These are phyloP conservation scores for Stegodyphus dumicola DNA, from an alignment of 1,140 invertebrate species.

Conservation along the genomic window DNA sequence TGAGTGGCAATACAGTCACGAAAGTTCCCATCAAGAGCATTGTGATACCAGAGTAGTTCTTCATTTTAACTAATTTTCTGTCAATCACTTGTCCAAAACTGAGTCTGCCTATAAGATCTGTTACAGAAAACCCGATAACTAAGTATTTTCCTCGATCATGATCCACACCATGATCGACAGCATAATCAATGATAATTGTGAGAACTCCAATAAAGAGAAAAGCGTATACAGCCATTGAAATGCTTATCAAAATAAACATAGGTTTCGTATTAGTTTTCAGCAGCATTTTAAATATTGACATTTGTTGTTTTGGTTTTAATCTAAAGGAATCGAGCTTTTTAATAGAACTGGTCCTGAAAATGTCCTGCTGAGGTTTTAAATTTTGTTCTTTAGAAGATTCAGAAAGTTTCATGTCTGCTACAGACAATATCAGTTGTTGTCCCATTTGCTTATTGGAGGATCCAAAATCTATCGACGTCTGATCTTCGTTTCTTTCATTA, in stretches of 20 bases:
- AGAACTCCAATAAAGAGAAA: constrained; percentile 55
- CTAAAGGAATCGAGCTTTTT: not conserved
- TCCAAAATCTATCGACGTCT: not conserved
- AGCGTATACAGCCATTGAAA: constrained; percentile 44
- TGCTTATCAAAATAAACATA: constrained; percentile 41
- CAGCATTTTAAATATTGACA: not conserved
- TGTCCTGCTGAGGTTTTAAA: too few relatives aligned
- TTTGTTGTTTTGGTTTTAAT: not conserved
- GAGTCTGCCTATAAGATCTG: constrained; percentile 61
- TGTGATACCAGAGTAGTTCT: constrained; percentile 33
- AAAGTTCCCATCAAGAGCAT: constrained; percentile 26
- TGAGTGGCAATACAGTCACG: constrained; percentile 14
- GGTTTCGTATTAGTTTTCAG: constrained; percentile 49
- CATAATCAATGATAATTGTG: constrained; percentile 62
- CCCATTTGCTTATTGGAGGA: not conserved
- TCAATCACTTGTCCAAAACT: constrained; percentile 51
- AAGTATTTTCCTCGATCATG: constrained; percentile 53
- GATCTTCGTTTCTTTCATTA: not conserved
- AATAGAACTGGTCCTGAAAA: too few relatives aligned
- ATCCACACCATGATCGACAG: constrained; percentile 44
- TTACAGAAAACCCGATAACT: constrained; percentile 54
- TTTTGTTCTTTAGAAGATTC: too few relatives aligned
- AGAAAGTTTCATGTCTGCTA: not conserved
- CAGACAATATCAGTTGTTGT: not conserved
- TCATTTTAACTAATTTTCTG: constrained; percentile 30